Conservation (phyloP, 2,797 vertebrate genomes). For the Aselliscus stoliczkanus region DNA sequence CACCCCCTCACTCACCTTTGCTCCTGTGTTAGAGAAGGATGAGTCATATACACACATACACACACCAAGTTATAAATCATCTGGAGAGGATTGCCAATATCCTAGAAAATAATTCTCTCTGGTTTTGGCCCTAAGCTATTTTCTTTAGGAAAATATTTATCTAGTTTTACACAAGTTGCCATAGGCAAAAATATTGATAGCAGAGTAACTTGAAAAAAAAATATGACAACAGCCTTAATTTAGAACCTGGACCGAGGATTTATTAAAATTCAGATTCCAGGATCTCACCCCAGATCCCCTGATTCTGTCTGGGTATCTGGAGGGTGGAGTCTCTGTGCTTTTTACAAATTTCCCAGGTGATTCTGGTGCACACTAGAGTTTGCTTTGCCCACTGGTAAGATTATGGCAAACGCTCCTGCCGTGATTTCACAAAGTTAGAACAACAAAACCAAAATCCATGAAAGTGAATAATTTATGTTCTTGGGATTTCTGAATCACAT, state of each 20-base stretch:
- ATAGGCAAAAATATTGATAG: not conserved
- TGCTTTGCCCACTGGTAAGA: not conserved
- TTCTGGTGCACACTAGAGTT: not conserved
- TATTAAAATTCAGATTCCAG: not conserved
- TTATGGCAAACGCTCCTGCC: not conserved
- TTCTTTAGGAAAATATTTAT: conserved; percentile 28
- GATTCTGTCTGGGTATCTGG: not conserved
- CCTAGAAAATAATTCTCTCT: not conserved
- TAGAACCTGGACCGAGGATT: not conserved
- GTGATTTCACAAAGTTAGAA: not conserved
- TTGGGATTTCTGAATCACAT: not conserved
- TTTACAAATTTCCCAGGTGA: not conserved
- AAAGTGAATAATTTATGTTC: not conserved
- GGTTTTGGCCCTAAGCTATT: not conserved
- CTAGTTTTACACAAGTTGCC: not conserved
- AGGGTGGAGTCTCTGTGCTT: not conserved
- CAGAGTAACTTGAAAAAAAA: not conserved
- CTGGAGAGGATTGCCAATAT: not conserved
- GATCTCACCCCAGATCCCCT: not conserved
- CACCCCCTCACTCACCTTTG: not conserved
- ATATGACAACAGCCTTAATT: not conserved
- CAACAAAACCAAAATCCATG: not conserved
- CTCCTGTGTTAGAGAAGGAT: not conserved
- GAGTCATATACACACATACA: not conserved
- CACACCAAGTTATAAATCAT: not conserved